Evolutionary conservation across 2,113 vertebrate genomes (phyloP).

Genomic region (Zosterops pallidus): DNA sequence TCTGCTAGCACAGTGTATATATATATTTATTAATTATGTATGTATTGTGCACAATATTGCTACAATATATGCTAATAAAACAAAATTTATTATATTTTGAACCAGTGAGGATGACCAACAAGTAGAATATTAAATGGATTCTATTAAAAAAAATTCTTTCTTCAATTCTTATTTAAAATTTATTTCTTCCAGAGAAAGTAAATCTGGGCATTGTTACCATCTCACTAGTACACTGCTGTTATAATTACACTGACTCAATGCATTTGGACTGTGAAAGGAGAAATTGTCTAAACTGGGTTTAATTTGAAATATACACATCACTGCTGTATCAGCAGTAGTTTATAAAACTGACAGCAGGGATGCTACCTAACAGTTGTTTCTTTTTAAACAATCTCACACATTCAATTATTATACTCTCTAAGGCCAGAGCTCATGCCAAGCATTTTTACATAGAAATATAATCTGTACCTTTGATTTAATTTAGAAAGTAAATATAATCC

Average conservation of each 20-base stretch:
- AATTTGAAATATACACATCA: not conserved
- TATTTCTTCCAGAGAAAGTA: not conserved
- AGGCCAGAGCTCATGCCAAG: not conserved
- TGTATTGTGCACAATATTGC: not conserved
- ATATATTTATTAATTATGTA: not conserved
- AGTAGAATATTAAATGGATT: not conserved
- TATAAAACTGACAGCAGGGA: not conserved
- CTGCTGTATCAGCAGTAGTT: not conserved
- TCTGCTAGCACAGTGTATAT: not conserved
- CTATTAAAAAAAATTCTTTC: not conserved
- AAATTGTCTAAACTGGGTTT: not conserved
- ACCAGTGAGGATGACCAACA: not conserved
- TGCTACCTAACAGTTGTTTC: not conserved
- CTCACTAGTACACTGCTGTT: not conserved
- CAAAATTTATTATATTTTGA: not conserved
- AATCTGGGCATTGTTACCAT: not conserved
- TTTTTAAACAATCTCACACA: not conserved
- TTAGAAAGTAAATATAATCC: not conserved
- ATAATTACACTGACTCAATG: not conserved
- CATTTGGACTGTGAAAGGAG: not conserved
- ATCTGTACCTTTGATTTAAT: not conserved
- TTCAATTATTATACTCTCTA: not conserved
- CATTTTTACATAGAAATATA: not conserved
- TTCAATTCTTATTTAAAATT: not conserved
- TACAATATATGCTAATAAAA: not conserved